Evolutionary conservation across 2,888 invertebrate species (phyloP), one percentile per base, ranked within the genome.

Genomic region (Xylophagus ater): DNA sequence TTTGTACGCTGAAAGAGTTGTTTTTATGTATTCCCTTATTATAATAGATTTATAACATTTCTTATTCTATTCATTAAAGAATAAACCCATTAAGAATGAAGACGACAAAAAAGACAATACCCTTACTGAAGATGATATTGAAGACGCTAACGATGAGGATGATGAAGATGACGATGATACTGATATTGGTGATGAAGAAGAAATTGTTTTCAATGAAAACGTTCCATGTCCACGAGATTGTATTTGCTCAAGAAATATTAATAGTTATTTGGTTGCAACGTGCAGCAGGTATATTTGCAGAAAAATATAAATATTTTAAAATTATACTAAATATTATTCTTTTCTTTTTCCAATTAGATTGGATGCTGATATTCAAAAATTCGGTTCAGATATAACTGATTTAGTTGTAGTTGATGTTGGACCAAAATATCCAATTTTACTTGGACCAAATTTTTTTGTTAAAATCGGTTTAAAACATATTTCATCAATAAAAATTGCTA

Each of bases 401-500:
- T 62, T 81, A 43, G 72, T 74, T 48, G 74, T 81, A 32, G 73
- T 76, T 47, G 74, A 78, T 54, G 71, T 76, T 19, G 73, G 72
- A 32, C 68, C 72, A 3, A 63, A 65, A 32, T 67, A 66, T 53
- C 73, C 74, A 10, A 72, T 78, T 39, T 64, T 72, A 12, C 62
- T 83, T 39, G 73, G 72, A 9, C 71, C 72, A 40, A 68, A 69
- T 38, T 71, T 76, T 50, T 79, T 79, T 58, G 64, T 68, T 46
- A 71, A 72, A 47, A 64, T 77, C 42, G 77, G 78, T 30, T 67
- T 83, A 18, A 72, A 75, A 50, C 71, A 73, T 50, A 66, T 82
- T 24, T 73, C 76, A 17, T 74, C 78, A 3, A 71, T 83, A 12
- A 74, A 74, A 53, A 78, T 83, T 49, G 71, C 73, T 36, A 77